Percentiles rank a stretch among this genome's conserved stretches.
Evolutionary conservation across 2,113 vertebrate species (phyloP).

Genomic region (Heliornis fulica): DNA sequence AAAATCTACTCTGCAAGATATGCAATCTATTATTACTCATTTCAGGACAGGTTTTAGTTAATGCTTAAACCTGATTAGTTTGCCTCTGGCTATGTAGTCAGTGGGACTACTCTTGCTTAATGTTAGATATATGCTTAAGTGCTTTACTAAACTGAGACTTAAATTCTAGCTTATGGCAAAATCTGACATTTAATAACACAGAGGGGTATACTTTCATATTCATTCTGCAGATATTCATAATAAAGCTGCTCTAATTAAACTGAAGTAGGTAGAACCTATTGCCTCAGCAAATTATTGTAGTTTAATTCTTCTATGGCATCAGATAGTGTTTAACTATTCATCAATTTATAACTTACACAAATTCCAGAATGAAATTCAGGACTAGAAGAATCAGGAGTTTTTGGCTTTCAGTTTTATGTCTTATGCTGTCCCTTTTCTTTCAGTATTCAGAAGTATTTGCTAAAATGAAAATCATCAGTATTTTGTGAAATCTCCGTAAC

Average conservation of each 20-base stretch:
- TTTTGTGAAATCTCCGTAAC: background rate
- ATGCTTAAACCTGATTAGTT: conserved; percentile 8
- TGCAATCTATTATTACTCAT: background rate
- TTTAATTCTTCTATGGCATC: background rate
- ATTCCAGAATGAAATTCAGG: background rate
- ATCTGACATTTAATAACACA: conserved; percentile 23
- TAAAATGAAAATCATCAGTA: background rate
- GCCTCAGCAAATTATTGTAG: background rate
- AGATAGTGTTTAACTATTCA: background rate
- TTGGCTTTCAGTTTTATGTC: background rate
- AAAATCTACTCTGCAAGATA: background rate
- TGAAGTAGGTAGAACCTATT: background rate
- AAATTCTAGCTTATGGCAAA: conserved; percentile 15
- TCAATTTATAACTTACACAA: background rate
- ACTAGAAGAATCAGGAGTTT: background rate
- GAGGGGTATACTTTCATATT: background rate
- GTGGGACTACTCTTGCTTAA: background rate
- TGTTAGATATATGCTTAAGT: background rate
- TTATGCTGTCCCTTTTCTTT: background rate
- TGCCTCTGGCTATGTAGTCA: background rate
- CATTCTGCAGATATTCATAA: conserved; percentile 6
- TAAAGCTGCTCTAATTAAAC: background rate
- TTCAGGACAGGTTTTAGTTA: background rate
- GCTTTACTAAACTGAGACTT: background rate
- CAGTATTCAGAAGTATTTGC: background rate